Conservation (phyloP, 2,113 vertebrate genomes). For the Elephas maximus region DNA sequence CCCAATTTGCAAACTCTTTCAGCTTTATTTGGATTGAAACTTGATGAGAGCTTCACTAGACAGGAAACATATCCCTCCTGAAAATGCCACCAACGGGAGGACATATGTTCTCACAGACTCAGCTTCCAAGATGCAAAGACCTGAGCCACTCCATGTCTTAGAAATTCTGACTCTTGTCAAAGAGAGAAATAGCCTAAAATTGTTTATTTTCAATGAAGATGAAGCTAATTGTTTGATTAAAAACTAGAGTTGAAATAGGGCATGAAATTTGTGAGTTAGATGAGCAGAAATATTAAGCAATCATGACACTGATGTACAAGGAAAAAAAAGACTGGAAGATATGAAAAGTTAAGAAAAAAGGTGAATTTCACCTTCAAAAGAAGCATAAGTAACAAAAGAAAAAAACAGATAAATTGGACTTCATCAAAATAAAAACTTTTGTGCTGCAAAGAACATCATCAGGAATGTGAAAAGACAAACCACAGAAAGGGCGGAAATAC, state of each 20-base stretch:
- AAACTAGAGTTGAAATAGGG: background rate
- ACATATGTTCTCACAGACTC: constrained; percentile 86
- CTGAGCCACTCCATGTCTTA: constrained; percentile 12
- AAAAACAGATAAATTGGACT: background rate
- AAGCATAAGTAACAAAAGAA: background rate
- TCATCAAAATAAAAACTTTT: background rate
- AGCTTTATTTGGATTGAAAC: constrained; percentile 89
- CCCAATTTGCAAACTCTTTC: constrained; percentile 78
- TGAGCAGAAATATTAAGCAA: constrained; percentile 31
- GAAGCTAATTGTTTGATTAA: constrained; percentile 79
- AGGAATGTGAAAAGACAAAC: background rate
- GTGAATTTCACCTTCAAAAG: background rate
- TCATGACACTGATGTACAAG: background rate
- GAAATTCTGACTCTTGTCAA: constrained; percentile 67
- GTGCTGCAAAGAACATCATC: background rate
- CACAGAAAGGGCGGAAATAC: background rate
- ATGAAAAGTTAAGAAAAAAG: background rate
- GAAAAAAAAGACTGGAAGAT: background rate
- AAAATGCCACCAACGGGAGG: constrained; percentile 73
- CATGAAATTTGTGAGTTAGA: constrained; percentile 45
- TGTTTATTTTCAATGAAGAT: constrained; percentile 81
- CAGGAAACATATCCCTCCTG: constrained; percentile 84
- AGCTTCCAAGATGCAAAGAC: constrained; percentile 2
- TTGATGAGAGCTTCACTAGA: constrained; percentile 84
- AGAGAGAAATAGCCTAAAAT: constrained; percentile 65